Base-by-base conservation (phyloP, 2,113 vertebrate genomes). In the Rana temporaria region DNA sequence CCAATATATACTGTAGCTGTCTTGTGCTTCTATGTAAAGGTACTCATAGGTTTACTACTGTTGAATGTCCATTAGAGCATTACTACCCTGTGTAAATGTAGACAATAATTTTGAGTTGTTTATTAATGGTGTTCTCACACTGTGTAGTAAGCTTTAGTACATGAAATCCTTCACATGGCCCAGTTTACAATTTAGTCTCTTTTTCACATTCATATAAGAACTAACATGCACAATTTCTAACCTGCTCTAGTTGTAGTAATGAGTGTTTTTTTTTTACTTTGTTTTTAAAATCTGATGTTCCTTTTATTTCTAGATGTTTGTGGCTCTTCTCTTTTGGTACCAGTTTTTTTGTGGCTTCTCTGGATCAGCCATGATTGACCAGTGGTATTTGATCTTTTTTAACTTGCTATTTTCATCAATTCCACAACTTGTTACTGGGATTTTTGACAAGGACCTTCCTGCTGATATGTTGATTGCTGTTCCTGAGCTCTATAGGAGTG, bases 321-420 rank as follows among this genome's bases (percentile, higher is more conserved):
- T 99, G 34, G 94, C 96, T 14, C 95, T 99, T 79, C 94, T 98
- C 75, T 99, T 99, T 91, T 99, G 98, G 98, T 99, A 96, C 91
- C 98, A 99, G 94, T 98, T 99, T 89, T 97, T 96, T 92, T 99
- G 97, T 0, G 98, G 98, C 1, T 99, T 99, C 92, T 99, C 98
- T 0, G 98, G 97, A 1, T 98, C 97, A 0, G 87, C 97, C 68
- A 97, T 99, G 98, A 92, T 99, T 26, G 98, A 99, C 89, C 98
- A 99, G 90, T 99, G 98, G 98, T 99, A 98, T 85, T 93, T 99
- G 75, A 96, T 99, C 90, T 98, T 99, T 94, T 99, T 99, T 87
- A 99, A 99, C 90, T 93, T 99, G 88, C 88, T 99, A 89, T 99
- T 99, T 92, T 98, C 97, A 0, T 98, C 98, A 14, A 96, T 99